Base-by-base conservation (phyloP, 2,888 invertebrate species). In the Cantharis nigra region DNA sequence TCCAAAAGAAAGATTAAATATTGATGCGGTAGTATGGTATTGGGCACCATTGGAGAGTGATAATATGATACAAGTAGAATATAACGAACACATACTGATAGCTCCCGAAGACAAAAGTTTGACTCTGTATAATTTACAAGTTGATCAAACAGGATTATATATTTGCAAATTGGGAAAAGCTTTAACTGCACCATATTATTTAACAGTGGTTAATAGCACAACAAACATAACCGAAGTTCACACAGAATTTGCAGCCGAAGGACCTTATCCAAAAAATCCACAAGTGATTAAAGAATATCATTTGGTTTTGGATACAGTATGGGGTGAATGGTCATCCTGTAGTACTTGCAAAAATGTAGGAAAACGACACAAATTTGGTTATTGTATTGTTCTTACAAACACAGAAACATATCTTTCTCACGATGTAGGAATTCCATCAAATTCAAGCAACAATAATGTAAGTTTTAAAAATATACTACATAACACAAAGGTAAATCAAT, bases 271-370 rank as follows among this genome's bases (percentile, higher is more conserved):
- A 49, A 81, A 83, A 82, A 80, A 84, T 49, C 80, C 86, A 0
- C 81, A 84, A 73, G 71, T 83, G 26, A 81, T 85, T 84, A 26
- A 72, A 79, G 70, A 81, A 82, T 76, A 87, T 83, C 85, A 88
- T 77, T 81, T 92, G 73, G 83, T 86, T 75, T 78, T 92, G 70
- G 91, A 89, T 80, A 92, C 91, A 0, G 86, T 87, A 9, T 94
- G 94, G 94, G 88, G 90, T 0, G 84, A 87, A 0, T 94, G 94
- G 94, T 91, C 92, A 9, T 86, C 90, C 28, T 94, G 95, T 85
- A 93, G 92, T 77, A 87, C 85, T 9, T 94, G 94, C 82, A 90
- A 89, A 62, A 85, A 84, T 71, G 89, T 91, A 23, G 94, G 94
- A 5, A 89, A 90, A 80, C 87, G 89, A 78, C 87, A 90, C 28